phyloP scores from a whole-genome alignment of 2,113 vertebrate species.

The Nerophis ophidion region DNA sequence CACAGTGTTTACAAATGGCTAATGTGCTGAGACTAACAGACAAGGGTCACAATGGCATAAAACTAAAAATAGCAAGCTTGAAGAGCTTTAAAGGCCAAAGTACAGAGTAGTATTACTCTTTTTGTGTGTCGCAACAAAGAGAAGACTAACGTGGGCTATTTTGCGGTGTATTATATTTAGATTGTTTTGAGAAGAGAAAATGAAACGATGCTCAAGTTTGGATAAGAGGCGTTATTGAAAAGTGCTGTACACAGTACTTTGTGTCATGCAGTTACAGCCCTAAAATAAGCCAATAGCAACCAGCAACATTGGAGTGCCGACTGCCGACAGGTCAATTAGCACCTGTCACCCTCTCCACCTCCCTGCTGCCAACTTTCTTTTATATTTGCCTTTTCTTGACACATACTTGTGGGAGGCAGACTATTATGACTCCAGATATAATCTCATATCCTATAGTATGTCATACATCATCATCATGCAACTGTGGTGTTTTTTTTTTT shows the following conservation, averaged over 20 bases:
- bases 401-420: conserved; percentile 3
- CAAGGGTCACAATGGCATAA: no score
- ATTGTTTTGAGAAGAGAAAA: not conserved
- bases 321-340: conserved; percentile 38
- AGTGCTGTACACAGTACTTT: no score
- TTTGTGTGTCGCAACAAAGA: no score
- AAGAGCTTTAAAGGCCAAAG: no score
- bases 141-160: no score
- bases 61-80: no score
- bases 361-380: conserved; percentile 7
- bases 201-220: not conserved
- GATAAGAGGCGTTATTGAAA: not conserved
- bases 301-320: conserved; percentile 15
- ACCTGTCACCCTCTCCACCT: conserved; percentile 15
- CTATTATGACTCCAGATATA: conserved; percentile 12
- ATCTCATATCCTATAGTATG: not conserved
- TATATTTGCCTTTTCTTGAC: conserved; percentile 3
- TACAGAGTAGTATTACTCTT: no score
- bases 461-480: not conserved
- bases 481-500: not conserved
- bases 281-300: conserved; percentile 4
- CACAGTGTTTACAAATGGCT: no score
- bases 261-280: not conserved
- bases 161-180: no score
- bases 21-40: no score